Evolutionary conservation across 2,113 vertebrate genomes (phyloP), one percentile per base, ranked within the genome.

Genomic region (Neogobius melanostomus): DNA sequence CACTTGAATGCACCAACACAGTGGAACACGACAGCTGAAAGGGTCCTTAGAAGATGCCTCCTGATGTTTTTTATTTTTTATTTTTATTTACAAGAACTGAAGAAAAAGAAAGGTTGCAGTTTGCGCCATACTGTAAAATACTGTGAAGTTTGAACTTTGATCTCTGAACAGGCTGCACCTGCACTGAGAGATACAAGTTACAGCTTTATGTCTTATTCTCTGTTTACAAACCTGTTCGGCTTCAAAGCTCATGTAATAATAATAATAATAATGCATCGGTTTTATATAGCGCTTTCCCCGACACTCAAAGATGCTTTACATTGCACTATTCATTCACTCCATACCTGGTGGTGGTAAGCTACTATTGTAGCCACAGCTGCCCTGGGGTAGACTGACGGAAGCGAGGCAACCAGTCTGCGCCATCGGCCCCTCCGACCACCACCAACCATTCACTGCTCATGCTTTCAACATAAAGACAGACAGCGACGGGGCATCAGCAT

Each of bases 381-480:
- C 21, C 21, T 21, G 21, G 21, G 1, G 2, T 21, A 21, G 21
- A 21, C 21, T 21, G 21, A 21, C 21, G 2, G 21, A 21, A 21
- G 21, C 21, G 21, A 21, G 21, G 21, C 21, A 21, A 2, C 21
- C 21, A 21, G 21, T 21, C 21, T 21, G 21, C 21, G 21, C 21
- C 21, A 21, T 21, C 21, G 21, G 21, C 21, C 21, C 21, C 21
- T 21, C 21, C 1, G 21, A 21, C 21, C 21, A 21, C 21, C 21
- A 21, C 21, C 21, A 21, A 21, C 21, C 85, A 88, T 85, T 80
- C 82, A 89, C 21, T 88, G 66, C 79, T 89, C 84, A 88, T 86
- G 82, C 77, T 52, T 89, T 66, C 84, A 87, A 83, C 85, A 89
- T 87, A 67, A 80, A 52, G 7, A 1, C 2, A 67, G 52, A 50